Conservation (phyloP, 1,140 invertebrate species). For the Hypsibius dujardini region DNA sequence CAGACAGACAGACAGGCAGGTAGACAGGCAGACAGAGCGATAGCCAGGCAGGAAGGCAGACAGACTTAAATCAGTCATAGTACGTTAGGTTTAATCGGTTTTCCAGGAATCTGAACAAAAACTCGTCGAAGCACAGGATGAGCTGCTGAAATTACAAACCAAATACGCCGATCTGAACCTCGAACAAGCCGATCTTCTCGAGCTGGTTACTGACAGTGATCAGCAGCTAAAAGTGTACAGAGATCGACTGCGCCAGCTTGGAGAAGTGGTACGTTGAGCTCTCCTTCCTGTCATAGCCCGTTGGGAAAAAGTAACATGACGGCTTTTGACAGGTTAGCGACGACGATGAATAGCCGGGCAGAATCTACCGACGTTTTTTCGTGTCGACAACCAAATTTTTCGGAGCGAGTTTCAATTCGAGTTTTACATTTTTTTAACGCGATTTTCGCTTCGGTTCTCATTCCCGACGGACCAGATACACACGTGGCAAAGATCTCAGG, state of each 20-base stretch:
- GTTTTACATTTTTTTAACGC: too few species aligned
- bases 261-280: background rate
- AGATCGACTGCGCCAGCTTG: background rate
- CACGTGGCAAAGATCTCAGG: too few species aligned
- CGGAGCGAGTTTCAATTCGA: too few species aligned
- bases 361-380: too few species aligned
- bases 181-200: constrained; percentile 12
- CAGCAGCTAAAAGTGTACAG: background rate
- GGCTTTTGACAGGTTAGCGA: constrained; percentile 11
- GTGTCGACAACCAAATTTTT: too few species aligned
- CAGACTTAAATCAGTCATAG: background rate
- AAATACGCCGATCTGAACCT: background rate
- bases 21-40: too few species aligned
- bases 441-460: too few species aligned
- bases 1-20: too few species aligned
- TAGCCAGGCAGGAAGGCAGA: too few species aligned
- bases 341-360: background rate
- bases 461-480: too few species aligned
- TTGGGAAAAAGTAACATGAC: background rate
- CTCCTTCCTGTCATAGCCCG: background rate
- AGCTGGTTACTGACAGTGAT: constrained; percentile 6
- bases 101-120: constrained; percentile 1
- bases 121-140: background rate
- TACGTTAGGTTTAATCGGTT: too few species aligned
- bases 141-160: background rate